Percentiles rank a stretch among this genome's conserved stretches.
Evolutionary conservation across 2,797 vertebrate species (phyloP).

Genomic region (Enteromius treurensis): DNA sequence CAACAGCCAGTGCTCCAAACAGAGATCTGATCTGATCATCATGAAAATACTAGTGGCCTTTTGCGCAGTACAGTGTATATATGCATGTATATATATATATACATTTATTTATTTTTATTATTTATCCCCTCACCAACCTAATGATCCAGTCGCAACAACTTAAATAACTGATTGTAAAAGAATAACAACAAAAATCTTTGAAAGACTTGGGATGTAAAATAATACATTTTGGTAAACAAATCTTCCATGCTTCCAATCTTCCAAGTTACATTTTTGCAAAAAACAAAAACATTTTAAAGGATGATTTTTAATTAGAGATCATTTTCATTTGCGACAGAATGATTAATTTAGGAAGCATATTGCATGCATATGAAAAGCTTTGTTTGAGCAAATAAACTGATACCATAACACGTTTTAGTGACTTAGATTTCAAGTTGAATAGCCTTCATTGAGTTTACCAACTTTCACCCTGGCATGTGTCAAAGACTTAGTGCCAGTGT

Average conservation of each 20-base stretch:
- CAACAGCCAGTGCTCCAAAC: too few relatives aligned
- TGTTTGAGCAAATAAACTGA: not conserved
- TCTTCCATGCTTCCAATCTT: not conserved
- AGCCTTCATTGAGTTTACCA: slow-evolving; percentile 13
- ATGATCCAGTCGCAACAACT: too few relatives aligned
- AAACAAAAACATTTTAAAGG: not conserved
- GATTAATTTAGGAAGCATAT: not conserved
- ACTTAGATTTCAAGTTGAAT: not conserved
- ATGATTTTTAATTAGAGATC: not conserved
- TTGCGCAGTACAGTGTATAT: too few relatives aligned
- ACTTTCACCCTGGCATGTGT: slow-evolving; percentile 43
- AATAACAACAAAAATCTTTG: not conserved
- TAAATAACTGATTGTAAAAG: too few relatives aligned
- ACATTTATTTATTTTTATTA: too few relatives aligned
- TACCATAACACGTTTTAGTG: not conserved
- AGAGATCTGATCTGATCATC: too few relatives aligned
- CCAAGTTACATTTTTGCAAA: too few relatives aligned
- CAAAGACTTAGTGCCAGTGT: slow-evolving; percentile 36
- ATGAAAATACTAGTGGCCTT: too few relatives aligned
- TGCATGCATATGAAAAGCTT: not conserved
- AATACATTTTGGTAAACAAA: not conserved
- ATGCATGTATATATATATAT: too few relatives aligned
- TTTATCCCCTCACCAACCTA: not conserved
- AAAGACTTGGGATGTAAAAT: not conserved
- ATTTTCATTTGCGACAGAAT: not conserved